Conservation (phyloP, 2,797 vertebrate genomes). For the Falco biarmicus region DNA sequence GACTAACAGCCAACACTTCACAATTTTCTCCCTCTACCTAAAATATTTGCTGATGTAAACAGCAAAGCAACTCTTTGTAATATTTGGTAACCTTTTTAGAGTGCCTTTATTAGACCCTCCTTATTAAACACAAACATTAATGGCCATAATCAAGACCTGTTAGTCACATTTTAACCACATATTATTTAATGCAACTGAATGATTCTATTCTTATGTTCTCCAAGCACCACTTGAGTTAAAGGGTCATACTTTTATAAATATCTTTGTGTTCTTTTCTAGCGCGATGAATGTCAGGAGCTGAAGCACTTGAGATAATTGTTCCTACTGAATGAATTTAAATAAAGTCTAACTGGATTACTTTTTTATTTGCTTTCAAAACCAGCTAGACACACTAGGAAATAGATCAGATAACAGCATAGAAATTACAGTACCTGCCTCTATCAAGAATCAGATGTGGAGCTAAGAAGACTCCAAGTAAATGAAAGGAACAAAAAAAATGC, state of each 20-base stretch:
- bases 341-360: slow-evolving; percentile 50
- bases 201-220: neutral
- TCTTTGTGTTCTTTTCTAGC: neutral
- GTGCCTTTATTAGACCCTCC: neutral
- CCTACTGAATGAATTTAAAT: slow-evolving; percentile 25
- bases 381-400: neutral
- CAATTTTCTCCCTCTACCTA: neutral
- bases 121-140: neutral
- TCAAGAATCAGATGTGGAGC: neutral
- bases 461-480: neutral
- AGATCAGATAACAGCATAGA: slow-evolving; percentile 19
- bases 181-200: neutral
- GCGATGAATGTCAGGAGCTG: slow-evolving; percentile 31
- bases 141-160: neutral
- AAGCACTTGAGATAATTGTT: slow-evolving; percentile 37
- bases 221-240: neutral
- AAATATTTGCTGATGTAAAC: slow-evolving; percentile 28
- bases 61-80: neutral
- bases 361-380: slow-evolving; percentile 41
- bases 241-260: neutral
- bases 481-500: neutral
- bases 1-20: slow-evolving; percentile 30
- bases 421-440: neutral
- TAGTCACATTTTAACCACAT: neutral
- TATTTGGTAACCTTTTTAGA: neutral